These are phyloP conservation scores for Diprion similis DNA, from an alignment of 1,140 invertebrate genomes.

Conservation along the genomic window DNA sequence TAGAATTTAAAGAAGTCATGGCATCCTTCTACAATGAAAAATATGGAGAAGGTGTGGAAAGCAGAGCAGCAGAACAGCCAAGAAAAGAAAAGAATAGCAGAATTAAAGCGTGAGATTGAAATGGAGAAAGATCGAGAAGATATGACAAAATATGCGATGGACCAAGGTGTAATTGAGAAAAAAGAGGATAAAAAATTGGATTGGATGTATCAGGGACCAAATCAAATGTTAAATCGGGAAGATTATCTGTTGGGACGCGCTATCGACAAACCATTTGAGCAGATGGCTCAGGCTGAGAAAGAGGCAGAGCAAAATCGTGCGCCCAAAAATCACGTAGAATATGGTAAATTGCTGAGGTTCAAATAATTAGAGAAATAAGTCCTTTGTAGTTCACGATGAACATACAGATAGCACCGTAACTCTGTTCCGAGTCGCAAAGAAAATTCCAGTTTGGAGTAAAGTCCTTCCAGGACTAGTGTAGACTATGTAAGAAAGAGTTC, in stretches of 20 bases:
- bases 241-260: slow-evolving; percentile 89
- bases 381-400: not conserved
- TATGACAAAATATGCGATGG: slow-evolving; percentile 68
- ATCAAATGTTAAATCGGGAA: slow-evolving; percentile 78
- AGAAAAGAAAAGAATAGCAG: slow-evolving; percentile 72
- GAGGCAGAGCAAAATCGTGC: slow-evolving; percentile 56
- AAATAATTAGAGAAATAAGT: not conserved
- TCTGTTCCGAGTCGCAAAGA: no score
- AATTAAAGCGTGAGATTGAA: slow-evolving; percentile 72
- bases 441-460: not conserved
- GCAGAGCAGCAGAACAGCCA: slow-evolving; percentile 75
- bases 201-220: slow-evolving; percentile 93
- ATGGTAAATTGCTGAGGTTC: slow-evolving; percentile 51
- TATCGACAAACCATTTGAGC: slow-evolving; percentile 86
- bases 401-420: not conserved
- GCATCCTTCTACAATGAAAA: slow-evolving; percentile 81
- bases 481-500: no score
- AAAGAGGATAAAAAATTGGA: slow-evolving; percentile 75
- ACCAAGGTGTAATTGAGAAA: slow-evolving; percentile 63
- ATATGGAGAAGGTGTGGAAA: slow-evolving; percentile 80
- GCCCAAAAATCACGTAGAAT: slow-evolving; percentile 74
- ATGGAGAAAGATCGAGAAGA: slow-evolving; percentile 72
- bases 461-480: not conserved
- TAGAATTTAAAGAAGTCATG: slow-evolving; percentile 82
- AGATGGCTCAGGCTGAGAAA: slow-evolving; percentile 67